A percentile compares a stretch with the other conserved stretches of the same genome.
These are phyloP conservation scores for Euzetes globulus DNA, from an alignment of 2,888 invertebrate genomes.

Conservation along the genomic window DNA sequence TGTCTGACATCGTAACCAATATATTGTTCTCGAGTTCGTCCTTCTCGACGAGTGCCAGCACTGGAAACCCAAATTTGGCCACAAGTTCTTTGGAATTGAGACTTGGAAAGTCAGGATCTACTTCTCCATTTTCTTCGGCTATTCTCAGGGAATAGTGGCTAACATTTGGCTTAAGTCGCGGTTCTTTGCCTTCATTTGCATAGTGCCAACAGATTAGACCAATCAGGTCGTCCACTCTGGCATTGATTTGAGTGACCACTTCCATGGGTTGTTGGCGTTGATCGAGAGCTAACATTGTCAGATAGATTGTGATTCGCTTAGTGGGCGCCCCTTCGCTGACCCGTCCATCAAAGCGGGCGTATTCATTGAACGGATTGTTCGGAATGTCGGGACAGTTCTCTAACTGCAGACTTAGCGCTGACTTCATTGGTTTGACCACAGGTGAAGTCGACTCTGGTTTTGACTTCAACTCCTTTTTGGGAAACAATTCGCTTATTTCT, in stretches of 20 bases:
- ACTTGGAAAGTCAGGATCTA: slow-evolving; percentile 85
- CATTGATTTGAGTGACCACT: slow-evolving; percentile 39
- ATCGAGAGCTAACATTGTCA: slow-evolving; percentile 74
- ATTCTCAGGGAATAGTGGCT: slow-evolving; percentile 80
- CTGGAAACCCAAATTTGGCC: slow-evolving; percentile 70
- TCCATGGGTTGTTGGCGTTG: slow-evolving; percentile 60
- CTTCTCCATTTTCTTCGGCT: slow-evolving; percentile 92
- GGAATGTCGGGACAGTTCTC: slow-evolving; percentile 67
- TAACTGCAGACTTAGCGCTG: slow-evolving; percentile 66
- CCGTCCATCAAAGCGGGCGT: slow-evolving; percentile 83
- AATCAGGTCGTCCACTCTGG: slow-evolving; percentile 61
- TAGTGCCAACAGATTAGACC: slow-evolving; percentile 73
- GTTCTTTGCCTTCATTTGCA: slow-evolving; percentile 55
- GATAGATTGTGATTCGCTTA: slow-evolving; percentile 78
- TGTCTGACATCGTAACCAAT: slow-evolving; percentile 47
- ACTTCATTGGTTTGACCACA: slow-evolving; percentile 46
- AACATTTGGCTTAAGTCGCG: slow-evolving; percentile 52
- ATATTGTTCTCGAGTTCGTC: slow-evolving; percentile 39
- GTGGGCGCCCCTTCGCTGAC: slow-evolving; percentile 55
- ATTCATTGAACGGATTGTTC: slow-evolving; percentile 78
- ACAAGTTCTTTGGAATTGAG: slow-evolving; percentile 79
- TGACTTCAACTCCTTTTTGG: slow-evolving; percentile 40
- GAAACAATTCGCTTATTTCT: slow-evolving; percentile 43
- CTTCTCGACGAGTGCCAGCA: slow-evolving; percentile 76
- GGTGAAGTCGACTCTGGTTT: not conserved